Evolutionary conservation across 2,888 invertebrate genomes (phyloP).

Genomic region (Nephrotoma flavescens): DNA sequence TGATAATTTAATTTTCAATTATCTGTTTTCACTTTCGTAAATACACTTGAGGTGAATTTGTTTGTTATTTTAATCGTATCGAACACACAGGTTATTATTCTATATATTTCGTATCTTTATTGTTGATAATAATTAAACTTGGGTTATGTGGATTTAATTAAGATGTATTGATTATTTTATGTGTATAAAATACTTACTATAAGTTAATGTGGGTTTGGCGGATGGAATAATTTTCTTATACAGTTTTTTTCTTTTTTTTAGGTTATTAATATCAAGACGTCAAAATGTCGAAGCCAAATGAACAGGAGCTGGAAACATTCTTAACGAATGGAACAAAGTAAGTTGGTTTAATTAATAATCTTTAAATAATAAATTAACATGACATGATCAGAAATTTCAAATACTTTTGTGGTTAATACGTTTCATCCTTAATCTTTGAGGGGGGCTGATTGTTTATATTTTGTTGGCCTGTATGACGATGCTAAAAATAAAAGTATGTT

Average conservation of each 20-base stretch:
- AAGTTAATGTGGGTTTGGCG: neutral
- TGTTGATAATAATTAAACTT: neutral
- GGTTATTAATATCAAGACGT: neutral
- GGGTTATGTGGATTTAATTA: neutral
- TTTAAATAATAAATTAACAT: too few species aligned
- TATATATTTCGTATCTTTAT: neutral
- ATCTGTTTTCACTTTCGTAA: neutral
- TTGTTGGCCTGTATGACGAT: too few species aligned
- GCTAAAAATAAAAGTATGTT: too few species aligned
- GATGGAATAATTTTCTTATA: neutral
- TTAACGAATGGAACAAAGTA: neutral
- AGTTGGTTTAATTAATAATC: neutral
- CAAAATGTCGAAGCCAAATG: neutral
- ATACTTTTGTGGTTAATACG: too few species aligned
- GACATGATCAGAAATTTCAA: too few species aligned
- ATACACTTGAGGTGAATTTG: neutral
- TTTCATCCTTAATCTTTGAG: too few species aligned
- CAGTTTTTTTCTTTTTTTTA: too few species aligned
- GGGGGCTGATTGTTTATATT: too few species aligned
- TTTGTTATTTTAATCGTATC: neutral
- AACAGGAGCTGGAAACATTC: neutral
- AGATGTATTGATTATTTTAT: neutral
- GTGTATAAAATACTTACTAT: too few species aligned
- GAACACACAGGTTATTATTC: neutral
- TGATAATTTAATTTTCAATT: neutral